Evolutionary conservation across 2,797 vertebrate species (phyloP).

Genomic region (Manis crassicaudata): DNA sequence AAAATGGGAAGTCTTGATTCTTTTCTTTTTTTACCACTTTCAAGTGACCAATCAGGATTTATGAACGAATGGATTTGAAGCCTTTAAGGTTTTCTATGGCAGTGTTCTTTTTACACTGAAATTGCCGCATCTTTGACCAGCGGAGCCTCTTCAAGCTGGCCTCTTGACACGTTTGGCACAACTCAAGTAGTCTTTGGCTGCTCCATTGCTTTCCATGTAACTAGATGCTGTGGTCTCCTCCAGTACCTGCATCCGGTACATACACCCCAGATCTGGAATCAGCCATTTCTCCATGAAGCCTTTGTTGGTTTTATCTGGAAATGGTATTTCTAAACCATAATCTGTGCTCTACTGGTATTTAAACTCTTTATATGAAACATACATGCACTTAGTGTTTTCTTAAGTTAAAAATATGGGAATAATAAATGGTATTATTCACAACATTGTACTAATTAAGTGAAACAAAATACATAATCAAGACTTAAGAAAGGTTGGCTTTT

Average conservation of each 20-base stretch:
- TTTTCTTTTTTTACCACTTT: neutral
- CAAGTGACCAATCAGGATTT: neutral
- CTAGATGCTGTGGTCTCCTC: neutral
- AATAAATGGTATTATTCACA: neutral
- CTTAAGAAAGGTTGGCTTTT: neutral
- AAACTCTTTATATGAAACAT: neutral
- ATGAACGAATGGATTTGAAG: neutral
- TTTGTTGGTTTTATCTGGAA: neutral
- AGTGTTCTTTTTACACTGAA: neutral
- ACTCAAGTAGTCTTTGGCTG: neutral
- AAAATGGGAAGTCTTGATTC: neutral
- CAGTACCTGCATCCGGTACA: too few species aligned
- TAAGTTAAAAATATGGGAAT: conserved; percentile 15
- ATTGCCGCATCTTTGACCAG: neutral
- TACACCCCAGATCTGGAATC: neutral
- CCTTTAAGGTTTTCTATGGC: neutral
- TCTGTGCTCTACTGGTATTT: neutral
- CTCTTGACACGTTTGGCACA: neutral
- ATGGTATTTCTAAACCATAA: neutral
- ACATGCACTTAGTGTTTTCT: neutral
- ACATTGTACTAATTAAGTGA: neutral
- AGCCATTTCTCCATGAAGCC: neutral
- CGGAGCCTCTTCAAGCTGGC: neutral
- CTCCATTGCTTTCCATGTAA: neutral
- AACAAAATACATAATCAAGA: neutral